Percentiles rank a stretch among this genome's conserved stretches.
Conservation (phyloP, 2,888 invertebrate species). For the Elmis aenea region DNA sequence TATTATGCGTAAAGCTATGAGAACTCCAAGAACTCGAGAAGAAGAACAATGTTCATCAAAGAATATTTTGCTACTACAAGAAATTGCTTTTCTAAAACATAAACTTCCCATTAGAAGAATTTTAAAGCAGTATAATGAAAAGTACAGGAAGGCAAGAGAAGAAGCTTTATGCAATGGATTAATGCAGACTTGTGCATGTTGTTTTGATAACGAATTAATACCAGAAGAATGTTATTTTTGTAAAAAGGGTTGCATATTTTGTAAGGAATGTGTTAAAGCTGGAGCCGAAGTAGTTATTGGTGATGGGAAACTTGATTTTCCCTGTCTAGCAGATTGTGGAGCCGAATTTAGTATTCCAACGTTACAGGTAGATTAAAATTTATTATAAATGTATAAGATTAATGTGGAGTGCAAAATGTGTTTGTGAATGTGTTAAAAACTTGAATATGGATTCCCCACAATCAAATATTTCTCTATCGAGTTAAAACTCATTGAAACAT, state of each 20-base stretch:
- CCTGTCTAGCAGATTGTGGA: conserved; percentile 48
- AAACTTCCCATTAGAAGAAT: conserved; percentile 34
- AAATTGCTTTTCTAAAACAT: conserved; percentile 38
- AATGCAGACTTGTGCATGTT: conserved; percentile 50
- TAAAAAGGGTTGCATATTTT: conserved; percentile 40
- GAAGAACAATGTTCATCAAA: conserved; percentile 20
- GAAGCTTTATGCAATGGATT: conserved; percentile 39
- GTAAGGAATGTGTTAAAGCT: conserved; percentile 46
- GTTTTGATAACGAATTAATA: conserved; percentile 52
- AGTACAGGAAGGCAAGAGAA: conserved; percentile 34
- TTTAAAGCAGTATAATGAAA: conserved; percentile 31
- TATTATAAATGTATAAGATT: too few species aligned
- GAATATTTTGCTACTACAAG: conserved; percentile 32
- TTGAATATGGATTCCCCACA: too few species aligned
- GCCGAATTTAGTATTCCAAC: conserved; percentile 42
- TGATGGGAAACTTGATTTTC: conserved; percentile 44
- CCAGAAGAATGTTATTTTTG: conserved; percentile 43
- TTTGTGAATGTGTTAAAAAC: too few species aligned
- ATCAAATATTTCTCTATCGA: too few species aligned
- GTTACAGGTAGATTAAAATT: conserved; percentile 37
- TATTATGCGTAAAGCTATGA: conserved; percentile 26
- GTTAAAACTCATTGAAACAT: too few species aligned
- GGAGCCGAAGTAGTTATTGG: conserved; percentile 45
- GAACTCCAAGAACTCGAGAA: conserved; percentile 18
- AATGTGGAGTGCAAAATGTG: too few species aligned